Base-by-base conservation (phyloP, 2,888 invertebrate genomes). In the Drosophila colorata region DNA sequence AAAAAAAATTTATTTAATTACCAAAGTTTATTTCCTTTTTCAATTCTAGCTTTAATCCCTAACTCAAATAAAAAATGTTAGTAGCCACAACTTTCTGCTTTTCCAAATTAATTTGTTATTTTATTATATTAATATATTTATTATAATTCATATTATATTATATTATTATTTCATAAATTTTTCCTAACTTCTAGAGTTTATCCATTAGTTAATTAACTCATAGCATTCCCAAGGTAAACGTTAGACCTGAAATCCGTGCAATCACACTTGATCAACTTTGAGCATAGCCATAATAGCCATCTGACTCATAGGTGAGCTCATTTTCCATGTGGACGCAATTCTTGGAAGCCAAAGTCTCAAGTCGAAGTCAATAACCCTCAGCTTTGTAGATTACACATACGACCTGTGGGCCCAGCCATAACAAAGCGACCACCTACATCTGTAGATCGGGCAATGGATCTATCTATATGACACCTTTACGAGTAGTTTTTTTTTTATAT, bases 361-460 rank as follows among this genome's bases (percentile, higher is more conserved):
- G 46, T 46, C 74, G 49, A 67, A 52, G 86, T 82, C 87, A 83
- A 80, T 73, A 78, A 77, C 87, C 82, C 78, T 61, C 51, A 40
- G 63, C 37, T 20, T 52, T 23, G 46, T 33, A 64, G 64, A 82
- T 86, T 86, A 75, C 82, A 75, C 84, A 82, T 82, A 70, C 82
- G 84, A 69, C 65, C 60, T 59, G 77, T 74, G 41, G 35, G 65
- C 41, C 63, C 37, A 14, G 18, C 8, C 31, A 25, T 20, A 33
- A 25, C 23, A 51, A 44, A 46, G 38, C 47, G 38, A 20, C 57
- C 37, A 69, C 59, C 46, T 46, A 57, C 28, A 51, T 40, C 47
- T 31, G 20, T 13, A 40, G 47, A 60, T 60, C 31, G 28, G 13
- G 13, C 9, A 18, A 38, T 65, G 18, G 51, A 47, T 53, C 41